phyloP scores from a whole-genome alignment of 2,888 invertebrate species.

The Hydroisotoma schaefferi region DNA sequence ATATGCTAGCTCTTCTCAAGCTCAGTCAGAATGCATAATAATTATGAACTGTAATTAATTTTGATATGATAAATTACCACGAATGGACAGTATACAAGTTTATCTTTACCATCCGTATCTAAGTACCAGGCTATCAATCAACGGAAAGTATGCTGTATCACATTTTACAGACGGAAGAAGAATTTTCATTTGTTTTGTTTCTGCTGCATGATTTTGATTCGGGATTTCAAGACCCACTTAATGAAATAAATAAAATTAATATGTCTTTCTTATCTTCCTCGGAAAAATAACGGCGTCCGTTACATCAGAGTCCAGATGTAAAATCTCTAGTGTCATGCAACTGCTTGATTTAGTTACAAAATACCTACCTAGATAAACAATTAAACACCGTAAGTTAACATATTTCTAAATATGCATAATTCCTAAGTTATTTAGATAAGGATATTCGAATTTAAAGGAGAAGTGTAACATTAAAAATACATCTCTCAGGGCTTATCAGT shows the following conservation, averaged over 20 bases:
- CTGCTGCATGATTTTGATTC: background rate
- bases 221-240: too few species aligned
- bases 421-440: constrained; percentile 14
- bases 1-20: too few species aligned
- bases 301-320: too few species aligned
- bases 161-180: background rate
- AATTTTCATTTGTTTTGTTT: constrained; percentile 6
- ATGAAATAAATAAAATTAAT: too few species aligned
- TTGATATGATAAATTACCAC: background rate
- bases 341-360: too few species aligned
- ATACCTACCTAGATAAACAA: too few species aligned
- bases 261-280: too few species aligned
- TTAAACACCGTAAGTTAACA: constrained; percentile 12
- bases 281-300: too few species aligned
- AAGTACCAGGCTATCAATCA: constrained; percentile 4
- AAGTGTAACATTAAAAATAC: constrained; percentile 4
- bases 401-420: constrained; percentile 12
- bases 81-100: background rate
- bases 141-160: background rate
- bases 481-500: too few species aligned
- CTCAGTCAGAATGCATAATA: too few species aligned
- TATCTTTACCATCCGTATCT: background rate
- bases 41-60: constrained; percentile 5
- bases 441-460: constrained; percentile 6
- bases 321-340: too few species aligned